phyloP scores from a whole-genome alignment of 1,140 invertebrate genomes.

The Ptiloglossa arizonensis region DNA sequence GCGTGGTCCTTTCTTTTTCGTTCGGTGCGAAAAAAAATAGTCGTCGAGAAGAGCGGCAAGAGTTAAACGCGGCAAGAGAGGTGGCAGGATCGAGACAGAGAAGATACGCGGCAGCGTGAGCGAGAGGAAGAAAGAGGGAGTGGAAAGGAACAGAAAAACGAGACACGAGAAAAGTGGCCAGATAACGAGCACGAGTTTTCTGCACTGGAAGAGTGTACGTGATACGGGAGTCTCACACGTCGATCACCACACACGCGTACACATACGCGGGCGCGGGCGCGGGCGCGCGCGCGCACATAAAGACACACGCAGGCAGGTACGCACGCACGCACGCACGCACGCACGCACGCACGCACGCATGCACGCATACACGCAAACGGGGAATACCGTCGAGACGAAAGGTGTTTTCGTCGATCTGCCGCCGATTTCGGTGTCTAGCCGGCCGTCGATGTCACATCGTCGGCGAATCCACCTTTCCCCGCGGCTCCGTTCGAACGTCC shows the following conservation, averaged over 20 bases:
- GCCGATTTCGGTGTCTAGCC: conserved; percentile 13
- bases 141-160: conserved; percentile 25
- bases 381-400: conserved; percentile 17
- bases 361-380: conserved; percentile 11
- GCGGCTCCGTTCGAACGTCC: conserved; percentile 11
- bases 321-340: not conserved
- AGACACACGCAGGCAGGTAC: not conserved
- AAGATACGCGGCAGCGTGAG: not conserved
- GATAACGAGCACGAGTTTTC: conserved; percentile 57
- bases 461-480: conserved; percentile 17
- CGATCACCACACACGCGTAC: conserved; percentile 28
- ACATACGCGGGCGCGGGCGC: no score
- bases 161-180: conserved; percentile 42
- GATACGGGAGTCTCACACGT: conserved; percentile 34
- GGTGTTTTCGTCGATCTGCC: not conserved
- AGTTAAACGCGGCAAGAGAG: conserved; percentile 14
- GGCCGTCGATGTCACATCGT: conserved; percentile 23
- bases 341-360: not conserved
- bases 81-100: conserved; percentile 7
- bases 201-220: conserved; percentile 34
- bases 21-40: conserved; percentile 32
- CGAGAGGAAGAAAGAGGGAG: conserved; percentile 4
- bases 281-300: not conserved
- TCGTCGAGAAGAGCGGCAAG: conserved; percentile 22
- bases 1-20: conserved; percentile 33